Conservation (phyloP, 1,140 invertebrate genomes). For the Catajapyx aquilonaris region DNA sequence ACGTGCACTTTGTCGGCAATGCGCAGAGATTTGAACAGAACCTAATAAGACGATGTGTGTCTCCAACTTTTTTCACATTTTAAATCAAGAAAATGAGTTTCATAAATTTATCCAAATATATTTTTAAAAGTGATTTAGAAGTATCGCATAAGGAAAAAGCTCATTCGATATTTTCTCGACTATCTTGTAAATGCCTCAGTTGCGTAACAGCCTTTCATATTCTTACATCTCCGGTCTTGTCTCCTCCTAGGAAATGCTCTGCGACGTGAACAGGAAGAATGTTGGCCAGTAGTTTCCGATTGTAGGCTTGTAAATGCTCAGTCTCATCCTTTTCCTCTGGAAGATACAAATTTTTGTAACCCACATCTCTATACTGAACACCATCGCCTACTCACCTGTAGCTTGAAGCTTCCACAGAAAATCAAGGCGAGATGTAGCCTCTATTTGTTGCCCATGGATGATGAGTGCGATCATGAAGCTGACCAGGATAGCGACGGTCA, state of each 20-base stretch:
- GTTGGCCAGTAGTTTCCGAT: constrained; percentile 77
- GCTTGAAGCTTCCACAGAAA: constrained; percentile 89
- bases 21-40: too few species aligned
- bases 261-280: constrained; percentile 88
- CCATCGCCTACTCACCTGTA: constrained; percentile 30
- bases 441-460: constrained; percentile 71
- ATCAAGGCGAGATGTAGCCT: constrained; percentile 67
- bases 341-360: constrained; percentile 11
- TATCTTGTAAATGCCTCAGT: too few species aligned
- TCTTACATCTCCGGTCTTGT: constrained; percentile 59
- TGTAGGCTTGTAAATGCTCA: constrained; percentile 83
- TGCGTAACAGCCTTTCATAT: too few species aligned
- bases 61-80: too few species aligned
- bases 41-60: too few species aligned
- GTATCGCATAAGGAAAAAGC: too few species aligned
- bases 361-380: neutral
- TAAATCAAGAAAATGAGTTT: too few species aligned
- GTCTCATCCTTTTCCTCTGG: constrained; percentile 83
- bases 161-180: too few species aligned
- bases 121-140: too few species aligned
- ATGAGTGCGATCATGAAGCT: constrained; percentile 49
- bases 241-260: constrained; percentile 70
- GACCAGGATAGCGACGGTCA: constrained; percentile 34
- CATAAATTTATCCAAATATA: too few species aligned
- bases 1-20: too few species aligned